phyloP scores from a whole-genome alignment of 1,140 invertebrate genomes.

The Chionoecetes opilio region DNA sequence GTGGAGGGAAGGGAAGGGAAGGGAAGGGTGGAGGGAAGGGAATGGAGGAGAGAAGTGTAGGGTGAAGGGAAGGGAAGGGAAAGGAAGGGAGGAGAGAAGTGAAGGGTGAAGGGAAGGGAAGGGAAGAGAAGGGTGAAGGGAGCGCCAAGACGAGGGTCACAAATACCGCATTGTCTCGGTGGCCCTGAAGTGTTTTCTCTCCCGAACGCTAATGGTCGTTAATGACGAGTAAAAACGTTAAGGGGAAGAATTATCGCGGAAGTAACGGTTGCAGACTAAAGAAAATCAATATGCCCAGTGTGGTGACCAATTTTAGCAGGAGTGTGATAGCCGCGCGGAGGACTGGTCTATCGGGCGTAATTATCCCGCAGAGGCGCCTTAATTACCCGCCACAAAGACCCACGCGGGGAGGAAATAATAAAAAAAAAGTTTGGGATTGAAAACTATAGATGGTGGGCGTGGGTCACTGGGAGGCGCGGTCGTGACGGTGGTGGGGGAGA shows the following conservation, averaged over 20 bases:
- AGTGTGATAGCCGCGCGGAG: background rate
- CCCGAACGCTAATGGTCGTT: background rate
- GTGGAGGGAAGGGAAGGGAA: no score
- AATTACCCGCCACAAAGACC: background rate
- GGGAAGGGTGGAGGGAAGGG: no score
- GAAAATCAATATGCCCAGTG: constrained; percentile 3
- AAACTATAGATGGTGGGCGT: background rate
- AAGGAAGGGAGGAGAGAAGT: no score
- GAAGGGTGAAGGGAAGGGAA: no score
- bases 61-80: no score
- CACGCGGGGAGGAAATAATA: background rate
- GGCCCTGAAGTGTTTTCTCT: background rate
- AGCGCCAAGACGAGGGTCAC: no score
- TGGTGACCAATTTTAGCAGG: background rate
- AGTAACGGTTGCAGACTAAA: background rate
- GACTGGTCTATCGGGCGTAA: background rate
- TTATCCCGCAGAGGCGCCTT: background rate
- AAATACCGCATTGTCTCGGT: background rate
- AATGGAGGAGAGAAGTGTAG: no score
- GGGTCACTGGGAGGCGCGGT: no score
- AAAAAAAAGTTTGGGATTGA: background rate
- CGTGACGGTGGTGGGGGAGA: no score
- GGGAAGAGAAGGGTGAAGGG: no score
- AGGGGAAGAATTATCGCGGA: background rate
- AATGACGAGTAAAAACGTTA: background rate